Base-by-base conservation (phyloP, 1,140 invertebrate species). In the Zaprionus camerounensis region DNA sequence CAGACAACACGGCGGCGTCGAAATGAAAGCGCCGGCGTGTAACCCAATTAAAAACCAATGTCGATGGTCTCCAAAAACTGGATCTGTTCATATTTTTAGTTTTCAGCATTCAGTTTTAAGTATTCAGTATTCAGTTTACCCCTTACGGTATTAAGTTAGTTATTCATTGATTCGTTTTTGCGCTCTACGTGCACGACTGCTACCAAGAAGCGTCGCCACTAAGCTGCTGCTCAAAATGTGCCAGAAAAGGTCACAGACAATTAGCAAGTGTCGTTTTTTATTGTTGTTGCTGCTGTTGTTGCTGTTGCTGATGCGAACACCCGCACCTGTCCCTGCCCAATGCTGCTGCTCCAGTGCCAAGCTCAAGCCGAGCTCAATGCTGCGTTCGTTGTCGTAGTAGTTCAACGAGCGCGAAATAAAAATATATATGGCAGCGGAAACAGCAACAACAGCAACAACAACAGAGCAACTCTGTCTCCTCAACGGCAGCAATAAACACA, bases 201-300 rank as follows among this genome's bases (percentile, higher is more conserved):
- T 28, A 28, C 26, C 26, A 28, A 28, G 26, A 28, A 28, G 26
- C 26, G 26, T 80, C 68, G 84, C 83, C 68, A 82, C 73, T 82
- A 38, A 38, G 36, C 36, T 15, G 36, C 36, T 38, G 36, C 36
- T 38, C 12, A 82, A 86, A 86, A 82, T 67, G 65, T 79, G 80
- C 80, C 77, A 76, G 72, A 77, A 90, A 90, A 90, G 85, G 85
- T 90, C 85, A 85, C 64, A 85, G 71, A 76, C 85, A 88, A 88
- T 88, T 88, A 88, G 85, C 85, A 90, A 90, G 85, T 90, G 85
- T 75, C 85, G 84, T 84, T 84, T 51, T 57, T 65, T 55, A 56
- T 55, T 73, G 64, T 63, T 44, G 11, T 36, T 55, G 15, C 17
- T 55, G 55, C 62, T 58, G 73, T 36, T 55, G 64, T 55, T 73